Base-by-base conservation (phyloP, 1,140 invertebrate species). In the Phthorimaea operculella region DNA sequence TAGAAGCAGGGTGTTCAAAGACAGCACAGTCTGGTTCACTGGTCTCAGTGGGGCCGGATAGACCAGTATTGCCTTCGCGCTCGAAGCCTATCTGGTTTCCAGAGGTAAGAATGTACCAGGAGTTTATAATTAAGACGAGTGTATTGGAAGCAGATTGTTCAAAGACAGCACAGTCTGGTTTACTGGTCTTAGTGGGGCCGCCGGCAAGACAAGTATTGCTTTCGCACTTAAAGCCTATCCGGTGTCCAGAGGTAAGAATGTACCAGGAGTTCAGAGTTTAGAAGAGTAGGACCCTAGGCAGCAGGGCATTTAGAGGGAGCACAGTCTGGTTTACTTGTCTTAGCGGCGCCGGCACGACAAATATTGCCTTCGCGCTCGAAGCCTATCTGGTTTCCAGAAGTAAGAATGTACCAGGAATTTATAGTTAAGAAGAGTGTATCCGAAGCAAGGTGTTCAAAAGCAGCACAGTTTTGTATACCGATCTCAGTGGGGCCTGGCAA, bases 381-480 rank as follows among this genome's bases (percentile, higher is more conserved):
- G n/a, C n/a, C n/a, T n/a, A n/a, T n/a, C n/a, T n/a, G n/a, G n/a
- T n/a, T n/a, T n/a, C n/a, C n/a, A n/a, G n/a, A n/a, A n/a, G n/a
- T n/a, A n/a, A n/a, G n/a, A n/a, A n/a, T n/a, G n/a, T n/a, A n/a
- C 79, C 94, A 98, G 83, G 97, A 99, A 18, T 96, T 95, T 5
- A 88, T 98, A 52, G 93, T 95, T 61, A 96, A 96, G 79, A 88
- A 98, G 62, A 97, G 96, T 8, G 94, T 73, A 83, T 99, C 10
- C 97, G 98, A 0, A 90, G 93, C 67, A 87, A 94, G n/a, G 95
- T 95, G 10, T 99, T 99, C 80, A 88, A 97, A 49, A 98, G 98
- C 33, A 99, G 98, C 77, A 99, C 98, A 0, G 92, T 99, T 4
- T 99, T 98, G 98, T 92, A 99, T 68, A 99, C 98, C 1, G 98